Base-by-base conservation (phyloP, 2,113 vertebrate genomes). In the Pachyramphus minor region DNA sequence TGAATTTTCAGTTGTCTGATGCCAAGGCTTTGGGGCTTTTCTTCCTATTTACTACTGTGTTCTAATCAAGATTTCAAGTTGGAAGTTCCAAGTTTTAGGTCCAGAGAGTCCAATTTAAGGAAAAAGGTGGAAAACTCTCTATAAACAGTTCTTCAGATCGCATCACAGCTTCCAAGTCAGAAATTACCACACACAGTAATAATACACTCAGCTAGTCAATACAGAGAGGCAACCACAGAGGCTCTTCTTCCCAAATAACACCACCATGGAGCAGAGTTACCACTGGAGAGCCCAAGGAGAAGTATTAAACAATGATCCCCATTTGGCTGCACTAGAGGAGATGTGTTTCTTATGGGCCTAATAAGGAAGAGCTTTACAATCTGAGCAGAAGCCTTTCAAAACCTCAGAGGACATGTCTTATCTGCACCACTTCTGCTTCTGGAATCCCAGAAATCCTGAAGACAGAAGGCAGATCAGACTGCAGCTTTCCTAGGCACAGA, bases 381-480 rank as follows among this genome's bases (percentile, higher is more conserved):
- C 30, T 47, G 77, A 92, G 92, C 72, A 95, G 72, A 80, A 93
- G 45, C n/a, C 87, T 77, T 89, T 73, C 33, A 66, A 84, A 95
- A 62, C 59, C 93, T 95, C 83, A 50, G 49, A 94, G 92, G 92
- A 93, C 72, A 66, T 5, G 18, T 16, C 90, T 95, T 90, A 89
- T 90, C 86, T 93, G 60, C 42, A 95, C 30, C 82, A 74, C 79
- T 88, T 93, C 75, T 82, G 56, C 77, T 80, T n/a, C 92, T 86
- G 85, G 82, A 90, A 92, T 90, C 79, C 59, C 90, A 93, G 83
- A 83, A 93, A 94, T 83, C 88, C 84, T 88, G 39, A 69, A 76
- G 71, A 85, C 75, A 93, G 80, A 77, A 92, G 59, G 90, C 53
- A 72, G 71, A 76, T 90, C 37, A 76, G 83, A 62, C 92, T 84